Base-by-base conservation (phyloP, 2,113 vertebrate species). In the Saguinus midas region DNA sequence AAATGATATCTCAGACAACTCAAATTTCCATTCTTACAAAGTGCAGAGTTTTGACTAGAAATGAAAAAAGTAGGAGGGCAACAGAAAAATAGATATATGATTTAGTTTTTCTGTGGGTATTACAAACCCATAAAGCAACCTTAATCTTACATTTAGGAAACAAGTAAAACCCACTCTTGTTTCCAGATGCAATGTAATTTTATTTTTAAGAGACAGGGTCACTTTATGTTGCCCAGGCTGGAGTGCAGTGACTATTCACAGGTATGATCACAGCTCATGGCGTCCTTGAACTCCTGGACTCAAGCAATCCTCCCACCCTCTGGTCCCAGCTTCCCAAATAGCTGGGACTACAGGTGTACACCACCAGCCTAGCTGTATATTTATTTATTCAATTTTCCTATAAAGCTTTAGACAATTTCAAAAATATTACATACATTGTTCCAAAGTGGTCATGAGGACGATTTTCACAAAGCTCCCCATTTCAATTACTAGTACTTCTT, bases 21-120 rank as follows among this genome's bases (percentile, higher is more conserved):
- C 92, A 95, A 73, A 95, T 83, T 93, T 95, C 94, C 21, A 57
- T n/a, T n/a, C 8, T 91, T 85, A n/a, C 57, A 58, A 87, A 93
- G 21, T 43, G 7, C 27, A 43, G 70, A 55, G 35, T 52, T 87
- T 58, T 70, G 21, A 64, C 37, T 64, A 84, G 93, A 17, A 91
- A 72, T 64, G 48, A 85, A 84, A n/a, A 70, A 61, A 48, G 64
- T 91, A 37, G 17, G 16, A 87, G 43, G 52, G 20, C 3, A 70
- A 78, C 8, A 89, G 18, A 91, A 91, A 64, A 73, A 76, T 10
- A 72, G 21, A 64, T 88, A 75, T 68, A 55, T 23, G 18, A 61
- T 48, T 50, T 32, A 35, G 45, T 20, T 72, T 58, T 32, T 48
- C 9, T 5, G 29, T 79, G 58, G 13, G 20, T 58, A 37, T 80